Percentiles rank a stretch among this genome's conserved stretches.
Evolutionary conservation across 2,888 invertebrate species (phyloP).

Genomic region (Cosmia trapezina): DNA sequence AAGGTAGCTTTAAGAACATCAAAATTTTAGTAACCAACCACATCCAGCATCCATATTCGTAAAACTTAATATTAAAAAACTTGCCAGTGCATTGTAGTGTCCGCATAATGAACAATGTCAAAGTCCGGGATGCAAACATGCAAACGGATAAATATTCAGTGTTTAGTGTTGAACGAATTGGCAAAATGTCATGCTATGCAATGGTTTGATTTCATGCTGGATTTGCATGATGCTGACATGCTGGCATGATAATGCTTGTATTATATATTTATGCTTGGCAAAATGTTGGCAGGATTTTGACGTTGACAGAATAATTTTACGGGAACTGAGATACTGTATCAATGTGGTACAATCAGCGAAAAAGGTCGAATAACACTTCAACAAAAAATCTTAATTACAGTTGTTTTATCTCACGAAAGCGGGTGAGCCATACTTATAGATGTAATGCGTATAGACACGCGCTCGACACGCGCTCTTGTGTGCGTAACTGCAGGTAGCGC

Average conservation of each 20-base stretch:
- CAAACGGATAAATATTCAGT: slow-evolving; percentile 71
- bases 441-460: too few relatives aligned
- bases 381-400: background rate
- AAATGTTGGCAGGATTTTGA: background rate
- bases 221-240: slow-evolving; percentile 9
- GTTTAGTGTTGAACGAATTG: slow-evolving; percentile 48
- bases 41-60: slow-evolving; percentile 4
- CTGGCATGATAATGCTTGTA: background rate
- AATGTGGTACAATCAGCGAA: background rate
- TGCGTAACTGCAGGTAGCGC: too few relatives aligned
- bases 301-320: background rate
- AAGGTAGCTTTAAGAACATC: too few relatives aligned
- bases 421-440: too few relatives aligned
- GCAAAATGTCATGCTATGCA: slow-evolving; percentile 18
- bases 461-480: too few relatives aligned
- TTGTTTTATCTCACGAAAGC: too few relatives aligned
- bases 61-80: slow-evolving; percentile 69
- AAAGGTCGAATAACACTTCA: background rate
- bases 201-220: background rate
- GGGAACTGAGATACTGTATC: background rate
- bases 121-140: slow-evolving; percentile 61
- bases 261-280: background rate
- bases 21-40: background rate
- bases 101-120: slow-evolving; percentile 71
- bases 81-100: slow-evolving; percentile 52